Base-by-base conservation (phyloP, 2,888 invertebrate species). In the Dynastes grantii region DNA sequence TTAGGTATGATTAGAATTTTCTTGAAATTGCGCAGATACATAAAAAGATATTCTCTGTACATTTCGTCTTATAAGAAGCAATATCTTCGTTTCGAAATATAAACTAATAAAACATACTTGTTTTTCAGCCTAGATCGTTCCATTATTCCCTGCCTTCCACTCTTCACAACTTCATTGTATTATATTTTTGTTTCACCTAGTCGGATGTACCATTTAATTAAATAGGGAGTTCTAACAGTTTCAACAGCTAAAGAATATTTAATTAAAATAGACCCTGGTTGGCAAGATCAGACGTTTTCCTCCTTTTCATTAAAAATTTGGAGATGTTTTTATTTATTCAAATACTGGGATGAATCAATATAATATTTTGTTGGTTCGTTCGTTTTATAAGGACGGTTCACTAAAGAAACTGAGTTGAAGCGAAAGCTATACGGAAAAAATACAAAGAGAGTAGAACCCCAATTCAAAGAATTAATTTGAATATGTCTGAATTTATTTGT, bases 401-500 rank as follows among this genome's bases (percentile, higher is more conserved):
- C 61, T 11, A 29, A 6, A 13, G 32, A 63, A 63, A 63, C 27
- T 32, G 4, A 11, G 9, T 29, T 32, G 63, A 13, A 63, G 11
- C 32, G 63, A 13, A 63, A 11, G 29, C 32, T 32, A 13, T 63
- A 63, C 27, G 8, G 63, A 29, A 63, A 63, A 63, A 11, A 32
- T 11, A 63, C 29, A 32, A 29, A 63, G 13, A 13, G 11, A 32
- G 63, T 29, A 3, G 27, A 63, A 11, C 73, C 16, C 58, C 73
- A 58, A 73, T 40, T 40, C 22, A 45, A 73, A 73, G 73, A 73
- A 73, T 73, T 61, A 73, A 73, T 73, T 73, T 73, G 73, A 58
- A 67, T 61, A 73, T 73, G 73, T 73, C 73, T 73, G 58, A 73
- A 73, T 73, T 73, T 73, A 73, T 73, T 73, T 73, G 37, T 29